Conservation (phyloP, 2,113 vertebrate species). For the Xiphophorus couchianus region DNA sequence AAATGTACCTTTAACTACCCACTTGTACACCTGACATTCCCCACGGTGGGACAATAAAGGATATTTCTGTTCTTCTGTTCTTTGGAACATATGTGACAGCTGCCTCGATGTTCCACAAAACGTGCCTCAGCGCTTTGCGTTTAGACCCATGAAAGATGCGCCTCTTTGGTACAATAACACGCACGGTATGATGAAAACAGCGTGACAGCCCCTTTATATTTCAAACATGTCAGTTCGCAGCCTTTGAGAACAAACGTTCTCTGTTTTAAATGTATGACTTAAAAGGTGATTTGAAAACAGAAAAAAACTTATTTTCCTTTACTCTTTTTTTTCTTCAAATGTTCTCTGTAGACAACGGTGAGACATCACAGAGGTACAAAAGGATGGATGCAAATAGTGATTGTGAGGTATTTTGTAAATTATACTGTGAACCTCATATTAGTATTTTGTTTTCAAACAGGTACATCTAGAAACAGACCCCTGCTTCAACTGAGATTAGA, state of each 20-base stretch:
- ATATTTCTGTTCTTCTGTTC: no score
- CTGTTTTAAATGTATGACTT: background rate
- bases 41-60: no score
- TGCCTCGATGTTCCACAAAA: no score
- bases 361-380: background rate
- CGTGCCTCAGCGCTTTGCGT: no score
- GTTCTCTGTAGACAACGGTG: background rate
- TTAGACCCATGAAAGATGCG: no score
- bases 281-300: background rate
- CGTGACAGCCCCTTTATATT: no score
- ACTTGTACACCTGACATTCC: no score
- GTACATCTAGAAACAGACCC: conserved; percentile 25
- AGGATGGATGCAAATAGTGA: background rate
- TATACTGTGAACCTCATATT: conserved; percentile 10
- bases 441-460: background rate
- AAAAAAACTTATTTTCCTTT: background rate
- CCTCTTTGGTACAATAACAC: background rate
- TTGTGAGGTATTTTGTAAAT: conserved; percentile 9
- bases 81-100: no score
- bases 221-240: background rate
- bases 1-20: background rate
- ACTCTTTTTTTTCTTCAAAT: background rate
- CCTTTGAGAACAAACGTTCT: background rate
- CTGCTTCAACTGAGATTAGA: conserved; percentile 28
- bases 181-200: background rate